Percentiles rank a stretch among this genome's conserved stretches.
Conservation (phyloP, 2,797 vertebrate species). For the Notolepis coatsorum region DNA sequence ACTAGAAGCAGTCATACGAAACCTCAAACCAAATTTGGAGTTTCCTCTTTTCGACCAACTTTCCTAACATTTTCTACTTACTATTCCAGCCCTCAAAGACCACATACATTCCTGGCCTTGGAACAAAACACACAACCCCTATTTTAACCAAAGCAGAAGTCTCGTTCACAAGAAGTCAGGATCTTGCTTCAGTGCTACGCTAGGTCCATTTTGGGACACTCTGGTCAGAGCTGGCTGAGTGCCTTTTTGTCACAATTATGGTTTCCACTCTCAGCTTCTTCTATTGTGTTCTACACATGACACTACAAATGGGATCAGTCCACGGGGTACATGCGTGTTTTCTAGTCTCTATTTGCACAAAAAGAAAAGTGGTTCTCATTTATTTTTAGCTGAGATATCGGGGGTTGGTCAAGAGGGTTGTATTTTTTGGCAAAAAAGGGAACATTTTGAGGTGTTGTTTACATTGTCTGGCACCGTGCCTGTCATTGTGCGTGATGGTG, state of each 20-base stretch:
- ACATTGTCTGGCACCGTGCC: no score
- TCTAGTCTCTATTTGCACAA: constrained; percentile 36
- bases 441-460: no score
- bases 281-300: constrained; percentile 27
- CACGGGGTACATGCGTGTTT: neutral
- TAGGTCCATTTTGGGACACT: constrained; percentile 39
- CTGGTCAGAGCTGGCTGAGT: constrained; percentile 21
- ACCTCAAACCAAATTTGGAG: constrained; percentile 10
- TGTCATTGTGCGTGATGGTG: no score
- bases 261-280: constrained; percentile 44
- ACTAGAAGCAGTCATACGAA: constrained; percentile 45
- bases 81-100: constrained; percentile 61
- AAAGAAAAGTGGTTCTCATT: constrained; percentile 48
- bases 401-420: no score
- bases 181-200: constrained; percentile 48
- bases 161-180: constrained; percentile 41
- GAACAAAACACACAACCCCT: constrained; percentile 59
- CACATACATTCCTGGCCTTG: constrained; percentile 68
- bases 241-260: constrained; percentile 40
- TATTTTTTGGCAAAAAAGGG: no score
- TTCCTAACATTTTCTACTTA: constrained; percentile 47
- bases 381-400: no score
- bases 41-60: constrained; percentile 33
- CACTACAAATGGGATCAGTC: constrained; percentile 15
- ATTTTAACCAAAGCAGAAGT: constrained; percentile 44